Base-by-base conservation (phyloP, 2,888 invertebrate genomes). In the Odontomyia ornata region DNA sequence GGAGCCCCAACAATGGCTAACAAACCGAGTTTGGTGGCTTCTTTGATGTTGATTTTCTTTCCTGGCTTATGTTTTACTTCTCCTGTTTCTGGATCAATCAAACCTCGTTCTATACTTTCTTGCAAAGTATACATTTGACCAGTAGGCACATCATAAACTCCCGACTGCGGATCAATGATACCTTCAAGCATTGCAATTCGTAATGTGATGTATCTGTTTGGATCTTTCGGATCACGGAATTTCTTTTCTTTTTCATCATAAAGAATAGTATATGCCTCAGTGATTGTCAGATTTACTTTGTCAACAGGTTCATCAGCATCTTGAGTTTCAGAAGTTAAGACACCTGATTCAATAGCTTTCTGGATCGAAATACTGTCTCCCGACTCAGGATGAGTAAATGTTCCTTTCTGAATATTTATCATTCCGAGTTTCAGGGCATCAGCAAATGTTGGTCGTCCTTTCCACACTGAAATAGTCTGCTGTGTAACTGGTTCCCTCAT, bases 1-100 rank as follows among this genome's bases (percentile, higher is more conserved):
- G 95, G 95, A 9, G 93, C 91, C 60, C 95, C 95, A 67, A 91
- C 85, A 11, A 95, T 93, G 15, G 90, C 89, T 7, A 96, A 85
- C 15, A 94, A 87, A 15, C 96, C 96, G 81, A 92, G 88, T 85
- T 93, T 93, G 13, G 92, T 91, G 0, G 95, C 95, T 81, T 94
- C 93, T 72, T 90, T 88, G 57, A 95, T 85, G 77, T 90, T 90
- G 60, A 95, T 89, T 82, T 89, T 91, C 65, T 90, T 89, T 1
- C 93, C 93, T 0, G 89, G 87, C 76, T 89, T 89, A 82, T 93
- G 91, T 77, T 88, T 89, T 81, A 95, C 93, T 75, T 92, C 90
- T 3, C 92, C 92, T 0, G 91, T 91, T 76, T 89, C 87, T 75
- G 90, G 90, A 85, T 97, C 91, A 75, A 97, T 88, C 77, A 95